A percentile compares a stretch with the other conserved stretches of the same genome.
These are phyloP conservation scores for Scolopax rusticola DNA, from an alignment of 2,797 vertebrate genomes.

Conservation along the genomic window DNA sequence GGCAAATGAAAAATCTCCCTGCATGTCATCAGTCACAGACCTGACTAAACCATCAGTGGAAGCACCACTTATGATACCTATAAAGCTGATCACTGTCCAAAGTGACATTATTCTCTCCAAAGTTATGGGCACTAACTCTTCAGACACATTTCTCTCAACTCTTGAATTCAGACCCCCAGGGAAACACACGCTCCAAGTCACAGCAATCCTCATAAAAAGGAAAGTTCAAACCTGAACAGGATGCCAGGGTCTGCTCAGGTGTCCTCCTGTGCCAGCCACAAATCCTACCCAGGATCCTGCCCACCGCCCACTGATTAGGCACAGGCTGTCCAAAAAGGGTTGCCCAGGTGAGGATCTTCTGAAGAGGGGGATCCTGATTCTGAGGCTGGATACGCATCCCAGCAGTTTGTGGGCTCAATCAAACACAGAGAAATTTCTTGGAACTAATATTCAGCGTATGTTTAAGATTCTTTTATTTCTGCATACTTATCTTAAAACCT, in stretches of 20 bases:
- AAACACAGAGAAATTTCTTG: background rate
- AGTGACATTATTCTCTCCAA: background rate
- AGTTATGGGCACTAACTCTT: background rate
- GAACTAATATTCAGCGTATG: background rate
- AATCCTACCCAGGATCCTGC: background rate
- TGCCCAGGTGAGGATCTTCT: background rate
- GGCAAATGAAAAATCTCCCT: background rate
- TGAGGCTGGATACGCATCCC: too few relatives aligned
- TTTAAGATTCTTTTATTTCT: background rate
- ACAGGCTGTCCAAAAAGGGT: background rate
- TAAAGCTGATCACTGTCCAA: background rate
- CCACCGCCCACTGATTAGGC: background rate
- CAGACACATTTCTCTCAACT: background rate
- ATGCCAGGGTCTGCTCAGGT: background rate
- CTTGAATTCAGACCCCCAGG: background rate
- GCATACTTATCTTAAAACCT: background rate
- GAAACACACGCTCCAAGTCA: background rate
- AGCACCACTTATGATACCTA: background rate
- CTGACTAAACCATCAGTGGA: background rate
- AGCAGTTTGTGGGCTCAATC: background rate
- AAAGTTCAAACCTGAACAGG: background rate
- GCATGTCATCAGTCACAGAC: background rate
- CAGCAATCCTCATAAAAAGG: background rate
- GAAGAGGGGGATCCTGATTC: rapidly evolving
- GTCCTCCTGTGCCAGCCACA: background rate